Conservation (phyloP, 2,888 invertebrate genomes). For the Andrena trimmerana region DNA sequence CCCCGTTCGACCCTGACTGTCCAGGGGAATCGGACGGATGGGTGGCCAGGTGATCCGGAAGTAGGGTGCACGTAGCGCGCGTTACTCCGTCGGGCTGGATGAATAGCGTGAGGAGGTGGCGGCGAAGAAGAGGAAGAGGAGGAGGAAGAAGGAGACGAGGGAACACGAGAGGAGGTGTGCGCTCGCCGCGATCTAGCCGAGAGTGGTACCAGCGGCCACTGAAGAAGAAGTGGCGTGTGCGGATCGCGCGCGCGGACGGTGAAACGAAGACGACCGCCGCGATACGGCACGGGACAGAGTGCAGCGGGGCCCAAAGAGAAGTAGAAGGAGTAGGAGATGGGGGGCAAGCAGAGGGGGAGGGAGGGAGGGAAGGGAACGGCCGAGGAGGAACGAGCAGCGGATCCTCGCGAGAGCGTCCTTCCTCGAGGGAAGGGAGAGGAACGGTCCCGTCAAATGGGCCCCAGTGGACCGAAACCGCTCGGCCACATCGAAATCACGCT, state of each 20-base stretch:
- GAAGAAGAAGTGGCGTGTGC: slow-evolving; percentile 77
- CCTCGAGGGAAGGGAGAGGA: slow-evolving; percentile 59
- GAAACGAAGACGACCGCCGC: slow-evolving; percentile 72
- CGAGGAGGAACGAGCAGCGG: slow-evolving; percentile 51
- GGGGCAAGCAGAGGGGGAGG: slow-evolving; percentile 27
- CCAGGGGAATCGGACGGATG: not conserved
- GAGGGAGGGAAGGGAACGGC: slow-evolving; percentile 36
- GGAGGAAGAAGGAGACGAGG: slow-evolving; percentile 42
- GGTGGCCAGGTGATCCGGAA: slow-evolving; percentile 24
- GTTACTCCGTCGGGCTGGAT: slow-evolving; percentile 33
- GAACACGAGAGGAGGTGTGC: slow-evolving; percentile 66
- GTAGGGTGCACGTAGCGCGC: slow-evolving; percentile 38
- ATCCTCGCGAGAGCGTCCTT: slow-evolving; percentile 66
- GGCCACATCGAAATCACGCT: slow-evolving; percentile 39
- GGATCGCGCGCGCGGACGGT: slow-evolving; percentile 71
- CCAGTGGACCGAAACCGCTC: slow-evolving; percentile 49
- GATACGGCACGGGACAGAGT: slow-evolving; percentile 69
- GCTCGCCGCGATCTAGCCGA: slow-evolving; percentile 75
- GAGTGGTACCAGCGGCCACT: slow-evolving; percentile 74
- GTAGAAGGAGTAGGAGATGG: slow-evolving; percentile 56
- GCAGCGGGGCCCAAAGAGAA: slow-evolving; percentile 69
- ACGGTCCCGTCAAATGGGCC: slow-evolving; percentile 66
- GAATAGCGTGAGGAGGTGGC: slow-evolving; percentile 11
- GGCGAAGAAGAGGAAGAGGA: slow-evolving; percentile 34
- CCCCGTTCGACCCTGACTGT: not conserved